phyloP scores from a whole-genome alignment of 2,888 invertebrate genomes.

The Drosophila melanocephala region DNA sequence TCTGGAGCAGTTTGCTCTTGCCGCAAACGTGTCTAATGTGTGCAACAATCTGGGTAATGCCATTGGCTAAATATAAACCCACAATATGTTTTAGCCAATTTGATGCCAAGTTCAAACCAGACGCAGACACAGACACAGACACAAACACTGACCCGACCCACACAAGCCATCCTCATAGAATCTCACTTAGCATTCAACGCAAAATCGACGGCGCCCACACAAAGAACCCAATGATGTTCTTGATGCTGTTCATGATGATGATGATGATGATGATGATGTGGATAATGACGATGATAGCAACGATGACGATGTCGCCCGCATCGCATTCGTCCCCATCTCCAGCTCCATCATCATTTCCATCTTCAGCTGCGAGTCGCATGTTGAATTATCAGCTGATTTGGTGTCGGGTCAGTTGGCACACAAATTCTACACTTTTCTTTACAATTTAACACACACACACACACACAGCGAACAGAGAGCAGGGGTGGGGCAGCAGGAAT shows the following conservation, averaged over 20 bases:
- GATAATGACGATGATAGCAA: conserved; percentile 2
- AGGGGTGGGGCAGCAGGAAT: conserved; percentile 47
- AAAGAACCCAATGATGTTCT: conserved; percentile 16
- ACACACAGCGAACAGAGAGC: neutral
- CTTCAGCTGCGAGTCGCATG: conserved; percentile 17
- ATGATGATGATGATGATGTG: conserved; percentile 24
- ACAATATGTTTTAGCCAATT: conserved; percentile 65
- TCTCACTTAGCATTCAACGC: conserved; percentile 60
- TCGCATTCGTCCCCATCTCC: conserved; percentile 6
- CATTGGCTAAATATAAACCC: conserved; percentile 62
- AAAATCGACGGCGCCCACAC: conserved; percentile 50
- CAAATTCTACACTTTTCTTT: conserved; percentile 77
- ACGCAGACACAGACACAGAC: conserved; percentile 19
- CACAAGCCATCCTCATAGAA: conserved; percentile 30
- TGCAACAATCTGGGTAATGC: conserved; percentile 55
- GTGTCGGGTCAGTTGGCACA: conserved; percentile 75
- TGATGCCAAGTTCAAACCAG: conserved; percentile 63
- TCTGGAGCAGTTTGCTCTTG: conserved; percentile 20
- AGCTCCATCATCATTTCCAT: conserved; percentile 5
- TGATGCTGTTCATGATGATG: conserved; percentile 28
- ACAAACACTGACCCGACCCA: conserved; percentile 37
- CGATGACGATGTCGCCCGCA: conserved; percentile 30
- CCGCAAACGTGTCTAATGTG: conserved; percentile 13
- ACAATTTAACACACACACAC: conserved; percentile 64
- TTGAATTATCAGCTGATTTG: conserved; percentile 78